Evolutionary conservation across 1,140 invertebrate species (phyloP).

Genomic region (Drosophila subpulchrella): DNA sequence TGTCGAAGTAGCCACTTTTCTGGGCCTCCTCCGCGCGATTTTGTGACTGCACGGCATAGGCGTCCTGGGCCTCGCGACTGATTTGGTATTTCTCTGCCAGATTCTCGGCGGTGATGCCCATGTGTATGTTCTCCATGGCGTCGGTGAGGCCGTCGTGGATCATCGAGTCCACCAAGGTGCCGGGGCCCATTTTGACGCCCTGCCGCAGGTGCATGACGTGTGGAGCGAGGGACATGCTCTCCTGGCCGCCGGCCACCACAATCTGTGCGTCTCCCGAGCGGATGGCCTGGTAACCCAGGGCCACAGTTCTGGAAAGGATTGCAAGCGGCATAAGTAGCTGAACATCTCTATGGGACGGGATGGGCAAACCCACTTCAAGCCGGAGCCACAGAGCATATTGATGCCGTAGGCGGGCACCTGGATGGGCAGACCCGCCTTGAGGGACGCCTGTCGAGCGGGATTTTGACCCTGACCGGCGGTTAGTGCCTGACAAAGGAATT

Average conservation of each 20-base stretch:
- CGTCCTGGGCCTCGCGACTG: conserved; percentile 90
- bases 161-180: conserved; percentile 89
- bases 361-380: conserved; percentile 88
- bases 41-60: conserved; percentile 91
- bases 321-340: not conserved
- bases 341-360: not conserved
- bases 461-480: conserved; percentile 93
- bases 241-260: conserved; percentile 93
- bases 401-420: conserved; percentile 90
- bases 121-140: conserved; percentile 91
- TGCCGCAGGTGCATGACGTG: conserved; percentile 89
- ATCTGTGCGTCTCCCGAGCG: conserved; percentile 89
- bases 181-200: conserved; percentile 90
- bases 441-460: conserved; percentile 92
- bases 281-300: conserved; percentile 89
- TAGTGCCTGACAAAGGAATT: conserved; percentile 86
- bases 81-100: conserved; percentile 90
- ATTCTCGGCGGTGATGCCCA: conserved; percentile 95
- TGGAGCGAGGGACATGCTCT: conserved; percentile 93
- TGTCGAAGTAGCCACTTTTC: conserved; percentile 88
- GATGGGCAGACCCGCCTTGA: conserved; percentile 91
- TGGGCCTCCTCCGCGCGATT: conserved; percentile 88
- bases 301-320: conserved; percentile 87
- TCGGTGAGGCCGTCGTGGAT: conserved; percentile 92
- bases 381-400: conserved; percentile 95